Evolutionary conservation across 1,140 invertebrate genomes (phyloP).

Genomic region (Sinella curviseta): DNA sequence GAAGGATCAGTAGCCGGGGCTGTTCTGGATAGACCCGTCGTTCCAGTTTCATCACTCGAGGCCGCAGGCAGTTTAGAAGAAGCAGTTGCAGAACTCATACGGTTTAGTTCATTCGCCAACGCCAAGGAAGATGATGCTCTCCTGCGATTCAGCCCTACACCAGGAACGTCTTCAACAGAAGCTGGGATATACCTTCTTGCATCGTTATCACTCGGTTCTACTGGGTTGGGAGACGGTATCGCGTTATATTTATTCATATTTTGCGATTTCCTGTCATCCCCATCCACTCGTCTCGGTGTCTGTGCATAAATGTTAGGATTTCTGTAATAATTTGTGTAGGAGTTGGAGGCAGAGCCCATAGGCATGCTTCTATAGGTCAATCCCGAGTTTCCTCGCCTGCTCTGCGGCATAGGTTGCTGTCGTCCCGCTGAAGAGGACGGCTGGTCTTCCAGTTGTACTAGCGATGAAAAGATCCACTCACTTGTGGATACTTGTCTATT

Average conservation of each 20-base stretch:
- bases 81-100: neutral
- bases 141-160: neutral
- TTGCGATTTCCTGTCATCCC: neutral
- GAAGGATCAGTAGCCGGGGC: constrained; percentile 33
- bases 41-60: constrained; percentile 24
- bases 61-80: neutral
- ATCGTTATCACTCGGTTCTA: too few species aligned
- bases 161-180: neutral
- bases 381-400: neutral
- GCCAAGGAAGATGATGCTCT: neutral
- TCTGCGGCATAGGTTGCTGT: neutral
- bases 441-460: neutral
- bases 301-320: constrained; percentile 9
- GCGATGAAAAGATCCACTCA: constrained; percentile 12
- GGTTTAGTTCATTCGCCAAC: neutral
- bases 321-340: constrained; percentile 22
- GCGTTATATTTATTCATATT: neutral
- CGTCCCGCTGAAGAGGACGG: neutral
- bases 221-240: neutral
- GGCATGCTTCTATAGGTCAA: neutral
- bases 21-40: constrained; percentile 28
- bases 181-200: too few species aligned
- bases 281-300: neutral
- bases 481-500: neutral
- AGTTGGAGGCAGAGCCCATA: neutral